Evolutionary conservation across 2,113 vertebrate genomes (phyloP).

Genomic region (Tichodroma muraria): DNA sequence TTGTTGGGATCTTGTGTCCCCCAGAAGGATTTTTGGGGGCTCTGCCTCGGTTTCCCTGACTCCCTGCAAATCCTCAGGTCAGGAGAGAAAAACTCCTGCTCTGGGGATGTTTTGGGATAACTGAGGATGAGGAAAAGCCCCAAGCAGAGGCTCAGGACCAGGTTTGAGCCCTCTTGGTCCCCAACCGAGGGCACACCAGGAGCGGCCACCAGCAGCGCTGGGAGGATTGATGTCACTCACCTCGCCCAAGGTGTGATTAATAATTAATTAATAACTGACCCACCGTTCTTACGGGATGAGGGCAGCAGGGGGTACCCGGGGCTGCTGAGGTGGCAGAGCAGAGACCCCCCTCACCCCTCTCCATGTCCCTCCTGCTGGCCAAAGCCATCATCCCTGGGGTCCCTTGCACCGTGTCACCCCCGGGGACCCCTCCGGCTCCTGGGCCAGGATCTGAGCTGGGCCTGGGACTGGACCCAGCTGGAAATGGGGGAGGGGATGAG

Average conservation of each 20-base stretch:
- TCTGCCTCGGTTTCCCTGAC: neutral
- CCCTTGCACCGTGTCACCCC: accelerated
- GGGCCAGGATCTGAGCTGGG: neutral
- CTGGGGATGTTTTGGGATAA: neutral
- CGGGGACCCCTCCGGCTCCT: neutral
- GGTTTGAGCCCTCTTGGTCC: neutral
- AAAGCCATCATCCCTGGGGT: accelerated
- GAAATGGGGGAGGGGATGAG: neutral
- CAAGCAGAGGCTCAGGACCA: neutral
- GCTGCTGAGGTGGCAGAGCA: neutral
- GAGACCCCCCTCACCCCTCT: too few species aligned
- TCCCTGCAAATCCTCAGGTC: neutral
- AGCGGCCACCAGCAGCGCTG: accelerated
- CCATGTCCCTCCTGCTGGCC: neutral
- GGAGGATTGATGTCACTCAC: neutral
- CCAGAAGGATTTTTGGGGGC: too few species aligned
- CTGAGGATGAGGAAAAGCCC: neutral
- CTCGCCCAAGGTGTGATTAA: accelerated
- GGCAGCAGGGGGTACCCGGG: neutral
- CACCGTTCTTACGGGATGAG: neutral
- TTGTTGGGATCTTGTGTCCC: neutral
- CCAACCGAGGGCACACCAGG: neutral
- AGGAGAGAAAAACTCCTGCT: neutral
- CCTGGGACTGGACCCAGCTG: accelerated
- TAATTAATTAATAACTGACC: neutral